These are phyloP conservation scores for Oncorhynchus gorbuscha DNA, from an alignment of 2,113 vertebrate species.

Conservation along the genomic window DNA sequence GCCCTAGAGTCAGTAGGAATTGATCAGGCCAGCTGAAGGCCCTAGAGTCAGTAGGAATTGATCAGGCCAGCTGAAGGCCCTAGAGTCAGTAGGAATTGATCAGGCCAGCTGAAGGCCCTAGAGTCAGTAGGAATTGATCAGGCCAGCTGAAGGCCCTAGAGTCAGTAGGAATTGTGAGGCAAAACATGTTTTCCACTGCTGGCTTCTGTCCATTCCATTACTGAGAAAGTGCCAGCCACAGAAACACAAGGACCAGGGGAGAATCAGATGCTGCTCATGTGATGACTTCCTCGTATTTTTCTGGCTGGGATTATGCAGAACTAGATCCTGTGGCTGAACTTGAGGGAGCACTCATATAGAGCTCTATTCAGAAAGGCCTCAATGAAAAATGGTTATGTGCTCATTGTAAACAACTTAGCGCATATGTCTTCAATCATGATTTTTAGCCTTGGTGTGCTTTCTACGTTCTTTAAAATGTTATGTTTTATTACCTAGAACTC, in stretches of 20 bases:
- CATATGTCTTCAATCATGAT: background rate
- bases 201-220: constrained; percentile 10
- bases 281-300: constrained; percentile 29
- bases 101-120: no score
- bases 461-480: constrained; percentile 20
- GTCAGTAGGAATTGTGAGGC: background rate
- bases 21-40: no score
- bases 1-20: no score
- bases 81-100: no score
- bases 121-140: background rate
- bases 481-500: constrained; percentile 19
- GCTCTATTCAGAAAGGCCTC: background rate
- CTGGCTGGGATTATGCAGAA: background rate
- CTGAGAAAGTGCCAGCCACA: constrained; percentile 7
- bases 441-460: background rate
- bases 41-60: no score
- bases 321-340: background rate
- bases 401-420: background rate
- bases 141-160: background rate
- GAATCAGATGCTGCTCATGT: constrained; percentile 48
- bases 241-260: background rate
- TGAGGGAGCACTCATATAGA: background rate
- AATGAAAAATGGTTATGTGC: background rate
- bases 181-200: background rate
- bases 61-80: no score